Evolutionary conservation across 2,888 invertebrate genomes (phyloP), one percentile per base, ranked within the genome.

Genomic region (Sinopyrophorus schimmeli): DNA sequence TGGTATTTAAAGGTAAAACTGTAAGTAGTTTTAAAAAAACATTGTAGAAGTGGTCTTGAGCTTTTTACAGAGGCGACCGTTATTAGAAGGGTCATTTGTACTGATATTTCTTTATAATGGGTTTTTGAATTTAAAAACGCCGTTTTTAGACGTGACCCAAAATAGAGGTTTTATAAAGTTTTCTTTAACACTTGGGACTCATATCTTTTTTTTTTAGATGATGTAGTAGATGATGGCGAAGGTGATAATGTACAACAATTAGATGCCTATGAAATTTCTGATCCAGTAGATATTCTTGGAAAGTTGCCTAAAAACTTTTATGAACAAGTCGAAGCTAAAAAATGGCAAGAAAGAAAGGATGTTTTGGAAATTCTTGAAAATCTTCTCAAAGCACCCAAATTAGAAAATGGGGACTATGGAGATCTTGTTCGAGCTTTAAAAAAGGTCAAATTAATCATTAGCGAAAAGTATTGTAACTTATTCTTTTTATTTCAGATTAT

Each of bases 301-400:
- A 91, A 93, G 69, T 74, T 99, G 20, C 95, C 97, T 0, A 92
- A 93, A 74, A 94, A 97, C 72, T 98, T 97, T 72, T 94, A 87
- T 68, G 95, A 96, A 2, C 92, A 95, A 70, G 71, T 92, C 2
- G 94, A 98, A 64, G 91, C 91, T 0, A 96, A 93, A 72, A 97
- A 94, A 67, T 99, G 96, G 99, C 92, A 92, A 67, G 92, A 97
- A 46, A 78, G 99, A 16, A 96, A 95, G 68, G 96, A 97, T 68
- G 88, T 89, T 0, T 71, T 99, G 7, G 97, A 97, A 61, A 77
- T 79, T 0, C 70, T 97, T 6, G 91, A 93, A 56, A 82, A 80
- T 55, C 74, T 95, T 11, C 69, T 91, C 5, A 86, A 89, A 60
- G 82, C 81, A 67, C 94, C 91, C 0, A 94, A 89, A 70, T 71